Base-by-base conservation (phyloP, 37 sponge, comb jelly and placozoan species). In the Lycopodina hypogea region DNA sequence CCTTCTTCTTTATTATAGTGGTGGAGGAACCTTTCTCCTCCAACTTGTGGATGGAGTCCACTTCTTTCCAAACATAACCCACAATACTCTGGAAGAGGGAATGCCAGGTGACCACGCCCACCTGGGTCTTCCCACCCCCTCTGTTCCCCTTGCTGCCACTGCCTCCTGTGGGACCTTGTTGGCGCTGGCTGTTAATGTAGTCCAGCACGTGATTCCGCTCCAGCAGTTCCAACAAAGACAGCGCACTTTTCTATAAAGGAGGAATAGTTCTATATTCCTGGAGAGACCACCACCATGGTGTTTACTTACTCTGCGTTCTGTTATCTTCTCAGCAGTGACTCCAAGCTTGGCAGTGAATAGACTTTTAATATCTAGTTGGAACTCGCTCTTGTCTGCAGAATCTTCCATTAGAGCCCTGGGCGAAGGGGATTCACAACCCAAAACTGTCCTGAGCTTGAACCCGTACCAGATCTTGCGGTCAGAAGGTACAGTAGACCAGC, bases 271-370 rank as follows among this genome's bases (percentile, higher is more conserved):
- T 77, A 45, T n/a, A n/a, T 65, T 48, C 19, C 22, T 14, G 45
- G 51, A 29, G 51, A 65, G 51, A 28, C 32, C 42, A 15, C 1
- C 3, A 30, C 9, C 7, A n/a, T 45, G 2, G 32, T 12, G 62
- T 28, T 30, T 67, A 15, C 74, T 64, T 74, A 88, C 88, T 68
- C 78, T 82, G 40, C 88, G 76, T 71, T 88, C 88, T 35, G 79
- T 72, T 0, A 66, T 68, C 51, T 73, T 88, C 0, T 82, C 83
- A 19, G 74, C 67, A 42, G 56, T 57, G 22, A 84, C 59, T 0
- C 84, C 83, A 19, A 35, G 57, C 56, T 69, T 56, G 7, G 61
- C 66, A 14, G 2, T 65, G 30, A 34, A 33, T 4, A 65, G 35
- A 29, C 30, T 32, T 8, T 29, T 65, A 9, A 65, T 33, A 32